Evolutionary conservation across 2,113 vertebrate genomes (phyloP).

Genomic region (Phaethornis superciliosus): DNA sequence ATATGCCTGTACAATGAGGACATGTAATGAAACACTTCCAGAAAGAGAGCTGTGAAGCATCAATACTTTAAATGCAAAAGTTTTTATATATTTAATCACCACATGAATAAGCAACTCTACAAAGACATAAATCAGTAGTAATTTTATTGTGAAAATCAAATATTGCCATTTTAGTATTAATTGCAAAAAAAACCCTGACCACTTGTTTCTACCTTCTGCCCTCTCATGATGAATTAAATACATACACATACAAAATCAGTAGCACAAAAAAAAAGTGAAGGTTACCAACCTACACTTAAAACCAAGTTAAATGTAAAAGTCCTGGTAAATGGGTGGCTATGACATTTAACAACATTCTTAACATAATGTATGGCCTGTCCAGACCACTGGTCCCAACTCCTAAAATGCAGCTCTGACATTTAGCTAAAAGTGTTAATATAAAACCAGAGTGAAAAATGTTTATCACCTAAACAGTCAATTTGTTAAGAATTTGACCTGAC

Average conservation of each 20-base stretch:
- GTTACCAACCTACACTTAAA: not conserved
- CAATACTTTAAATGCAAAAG: not conserved
- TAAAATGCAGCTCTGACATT: not conserved
- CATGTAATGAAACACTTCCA: not conserved
- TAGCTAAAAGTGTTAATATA: not conserved
- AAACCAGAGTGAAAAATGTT: not conserved
- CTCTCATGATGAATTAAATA: not conserved
- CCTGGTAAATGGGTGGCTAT: not conserved
- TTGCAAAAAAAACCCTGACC: not conserved
- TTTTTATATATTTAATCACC: not conserved
- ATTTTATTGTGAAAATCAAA: conserved; percentile 45
- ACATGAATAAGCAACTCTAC: not conserved
- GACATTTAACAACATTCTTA: not conserved
- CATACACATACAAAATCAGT: not conserved
- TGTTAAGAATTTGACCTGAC: not conserved
- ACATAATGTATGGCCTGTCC: not conserved
- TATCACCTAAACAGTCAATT: not conserved
- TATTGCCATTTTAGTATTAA: not conserved
- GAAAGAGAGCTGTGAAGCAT: not conserved
- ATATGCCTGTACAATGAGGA: not conserved
- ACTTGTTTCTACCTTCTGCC: not conserved
- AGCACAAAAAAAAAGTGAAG: not conserved
- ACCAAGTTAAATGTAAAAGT: not conserved
- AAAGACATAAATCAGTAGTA: not conserved
- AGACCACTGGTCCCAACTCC: not conserved